Conservation (phyloP, 2,888 invertebrate species). For the Cremastinae sp. region DNA sequence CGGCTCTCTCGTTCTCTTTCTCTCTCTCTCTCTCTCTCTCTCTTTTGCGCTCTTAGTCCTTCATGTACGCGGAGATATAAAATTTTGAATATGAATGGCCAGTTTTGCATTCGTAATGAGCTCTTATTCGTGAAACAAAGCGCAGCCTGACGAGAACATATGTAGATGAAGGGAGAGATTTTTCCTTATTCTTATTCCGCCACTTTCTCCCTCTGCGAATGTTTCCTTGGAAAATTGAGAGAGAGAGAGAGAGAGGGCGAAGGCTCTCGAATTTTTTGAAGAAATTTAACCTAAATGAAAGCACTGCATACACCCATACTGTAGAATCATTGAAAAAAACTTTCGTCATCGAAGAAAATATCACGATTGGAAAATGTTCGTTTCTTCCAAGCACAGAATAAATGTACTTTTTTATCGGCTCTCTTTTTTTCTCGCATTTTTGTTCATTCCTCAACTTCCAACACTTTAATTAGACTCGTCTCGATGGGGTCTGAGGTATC, state of each 20-base stretch:
- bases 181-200: slow-evolving; percentile 28
- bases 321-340: too few species aligned
- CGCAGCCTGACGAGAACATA: slow-evolving; percentile 84
- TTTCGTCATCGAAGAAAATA: too few species aligned
- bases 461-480: slow-evolving; percentile 55
- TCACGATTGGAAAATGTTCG: too few species aligned
- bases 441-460: slow-evolving; percentile 15
- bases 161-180: slow-evolving; percentile 81
- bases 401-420: slow-evolving; percentile 3
- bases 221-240: slow-evolving; percentile 16
- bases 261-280: too few species aligned
- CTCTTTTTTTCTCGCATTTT: slow-evolving; percentile 11
- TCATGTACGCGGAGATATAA: slow-evolving; percentile 85
- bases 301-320: too few species aligned
- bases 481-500: slow-evolving; percentile 50
- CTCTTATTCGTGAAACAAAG: slow-evolving; percentile 81
- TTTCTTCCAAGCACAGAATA: too few species aligned
- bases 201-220: slow-evolving; percentile 6
- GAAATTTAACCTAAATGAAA: too few species aligned
- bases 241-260: slow-evolving; percentile 3
- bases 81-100: slow-evolving; percentile 95
- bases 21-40: too few species aligned
- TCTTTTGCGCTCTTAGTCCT: slow-evolving; percentile 42
- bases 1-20: too few species aligned
- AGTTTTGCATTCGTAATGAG: slow-evolving; percentile 93